These are phyloP conservation scores for Drosophila monieri DNA, from an alignment of 2,888 invertebrate species.

Conservation along the genomic window DNA sequence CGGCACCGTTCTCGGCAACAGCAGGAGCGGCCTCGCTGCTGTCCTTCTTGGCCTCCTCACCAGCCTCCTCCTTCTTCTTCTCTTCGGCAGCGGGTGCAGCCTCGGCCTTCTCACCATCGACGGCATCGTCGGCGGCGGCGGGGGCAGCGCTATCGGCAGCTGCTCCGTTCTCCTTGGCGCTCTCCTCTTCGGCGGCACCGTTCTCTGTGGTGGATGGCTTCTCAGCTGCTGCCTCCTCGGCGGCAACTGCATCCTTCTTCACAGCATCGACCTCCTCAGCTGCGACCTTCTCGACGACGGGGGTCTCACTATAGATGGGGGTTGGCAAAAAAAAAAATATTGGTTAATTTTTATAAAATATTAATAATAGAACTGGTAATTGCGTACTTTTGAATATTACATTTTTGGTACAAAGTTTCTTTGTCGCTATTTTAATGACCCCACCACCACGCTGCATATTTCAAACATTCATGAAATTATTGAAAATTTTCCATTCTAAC, in stretches of 20 bases:
- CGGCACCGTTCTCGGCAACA: conserved; percentile 74
- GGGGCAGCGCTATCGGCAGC: conserved; percentile 60
- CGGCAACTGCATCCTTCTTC: conserved; percentile 72
- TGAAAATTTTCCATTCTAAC: conserved; percentile 18
- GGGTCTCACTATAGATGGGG: conserved; percentile 75
- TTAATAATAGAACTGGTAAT: background rate
- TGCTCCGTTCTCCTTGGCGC: conserved; percentile 73
- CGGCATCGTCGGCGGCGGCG: conserved; percentile 64
- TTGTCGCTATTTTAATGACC: background rate
- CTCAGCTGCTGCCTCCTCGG: conserved; percentile 65
- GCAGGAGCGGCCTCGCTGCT: conserved; percentile 69
- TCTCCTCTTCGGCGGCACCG: conserved; percentile 76
- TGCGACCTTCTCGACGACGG: conserved; percentile 83
- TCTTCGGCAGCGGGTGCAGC: conserved; percentile 58
- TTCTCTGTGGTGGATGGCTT: conserved; percentile 79
- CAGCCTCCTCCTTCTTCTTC: conserved; percentile 58
- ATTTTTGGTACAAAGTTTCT: background rate
- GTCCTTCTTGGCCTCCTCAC: conserved; percentile 72
- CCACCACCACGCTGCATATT: background rate
- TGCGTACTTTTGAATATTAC: background rate
- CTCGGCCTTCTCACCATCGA: conserved; percentile 74
- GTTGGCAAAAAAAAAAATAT: conserved; percentile 7
- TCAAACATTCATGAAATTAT: conserved; percentile 12
- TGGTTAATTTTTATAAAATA: background rate
- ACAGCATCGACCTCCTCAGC: conserved; percentile 82